phyloP scores from a whole-genome alignment of 2,888 invertebrate species.

The Drosophila longiperda region DNA sequence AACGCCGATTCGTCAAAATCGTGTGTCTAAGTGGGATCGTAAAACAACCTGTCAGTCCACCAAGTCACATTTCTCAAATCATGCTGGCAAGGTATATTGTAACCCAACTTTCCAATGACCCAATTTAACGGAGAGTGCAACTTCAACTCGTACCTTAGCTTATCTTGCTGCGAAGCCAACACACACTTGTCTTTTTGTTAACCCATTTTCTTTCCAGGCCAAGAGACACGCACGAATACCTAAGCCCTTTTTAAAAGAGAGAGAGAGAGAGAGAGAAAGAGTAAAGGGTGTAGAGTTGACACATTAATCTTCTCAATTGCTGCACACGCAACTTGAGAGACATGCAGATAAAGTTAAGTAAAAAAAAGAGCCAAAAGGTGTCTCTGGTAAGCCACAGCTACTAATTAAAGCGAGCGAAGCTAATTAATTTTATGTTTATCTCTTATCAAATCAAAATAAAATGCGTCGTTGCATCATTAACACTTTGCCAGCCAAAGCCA shows the following conservation, averaged over 20 bases:
- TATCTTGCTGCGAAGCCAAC: conserved; percentile 53
- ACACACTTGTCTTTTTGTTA: conserved; percentile 46
- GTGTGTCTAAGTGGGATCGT: conserved; percentile 37
- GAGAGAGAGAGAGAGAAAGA: conserved; percentile 15
- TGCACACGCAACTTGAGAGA: conserved; percentile 49
- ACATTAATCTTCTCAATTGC: conserved; percentile 66
- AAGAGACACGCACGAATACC: conserved; percentile 33
- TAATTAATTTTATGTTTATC: conserved; percentile 59
- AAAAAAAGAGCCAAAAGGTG: conserved; percentile 27
- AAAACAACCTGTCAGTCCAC: conserved; percentile 35
- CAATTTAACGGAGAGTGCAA: conserved; percentile 38
- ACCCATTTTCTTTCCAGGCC: conserved; percentile 51
- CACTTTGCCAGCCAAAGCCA: conserved; percentile 18
- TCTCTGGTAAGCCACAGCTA: conserved; percentile 28
- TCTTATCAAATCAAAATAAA: conserved; percentile 13
- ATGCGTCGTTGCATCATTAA: conserved; percentile 51
- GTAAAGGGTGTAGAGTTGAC: conserved; percentile 38
- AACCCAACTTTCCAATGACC: conserved; percentile 71
- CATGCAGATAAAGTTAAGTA: not conserved
- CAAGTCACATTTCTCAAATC: conserved; percentile 40
- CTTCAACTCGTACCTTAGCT: conserved; percentile 33
- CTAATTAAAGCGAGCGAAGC: conserved; percentile 58
- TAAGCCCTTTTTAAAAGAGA: conserved; percentile 17
- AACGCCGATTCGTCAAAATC: conserved; percentile 43
- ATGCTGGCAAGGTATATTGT: conserved; percentile 49